phyloP scores from a whole-genome alignment of 2,888 invertebrate species.

The Andrena bucephala region DNA sequence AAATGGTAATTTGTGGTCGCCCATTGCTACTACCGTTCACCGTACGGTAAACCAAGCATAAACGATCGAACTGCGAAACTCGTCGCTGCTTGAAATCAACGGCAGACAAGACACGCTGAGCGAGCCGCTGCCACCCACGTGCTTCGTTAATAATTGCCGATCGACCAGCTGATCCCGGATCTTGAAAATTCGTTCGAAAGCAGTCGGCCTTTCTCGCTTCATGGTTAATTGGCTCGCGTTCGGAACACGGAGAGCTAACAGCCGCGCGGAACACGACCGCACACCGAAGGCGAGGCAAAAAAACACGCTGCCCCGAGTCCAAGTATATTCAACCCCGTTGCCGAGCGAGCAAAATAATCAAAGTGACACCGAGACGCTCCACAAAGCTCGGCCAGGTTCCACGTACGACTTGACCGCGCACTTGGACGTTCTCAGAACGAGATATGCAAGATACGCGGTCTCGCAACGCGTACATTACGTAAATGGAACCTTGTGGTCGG shows the following conservation, averaged over 20 bases:
- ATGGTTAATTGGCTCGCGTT: conserved; percentile 33
- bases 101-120: conserved; percentile 46
- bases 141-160: conserved; percentile 54
- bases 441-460: conserved; percentile 54
- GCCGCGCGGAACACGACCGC: not conserved
- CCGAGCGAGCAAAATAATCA: conserved; percentile 5
- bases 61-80: conserved; percentile 40
- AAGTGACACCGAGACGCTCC: conserved; percentile 11
- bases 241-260: not conserved
- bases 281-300: not conserved
- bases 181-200: conserved; percentile 52
- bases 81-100: conserved; percentile 42
- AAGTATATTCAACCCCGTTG: too few species aligned
- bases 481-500: conserved; percentile 61
- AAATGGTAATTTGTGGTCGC: conserved; percentile 3
- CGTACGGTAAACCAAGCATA: conserved; percentile 6
- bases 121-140: conserved; percentile 55
- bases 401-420: conserved; percentile 2
- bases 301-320: not conserved
- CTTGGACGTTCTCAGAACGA: conserved; percentile 39
- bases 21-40: conserved; percentile 15
- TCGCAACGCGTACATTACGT: conserved; percentile 61
- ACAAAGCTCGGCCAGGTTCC: conserved; percentile 3
- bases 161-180: conserved; percentile 67
- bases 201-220: conserved; percentile 50